Percentiles rank a stretch among this genome's conserved stretches.
Conservation (phyloP, 2,113 vertebrate species). For the Tangachromis dhanisi region DNA sequence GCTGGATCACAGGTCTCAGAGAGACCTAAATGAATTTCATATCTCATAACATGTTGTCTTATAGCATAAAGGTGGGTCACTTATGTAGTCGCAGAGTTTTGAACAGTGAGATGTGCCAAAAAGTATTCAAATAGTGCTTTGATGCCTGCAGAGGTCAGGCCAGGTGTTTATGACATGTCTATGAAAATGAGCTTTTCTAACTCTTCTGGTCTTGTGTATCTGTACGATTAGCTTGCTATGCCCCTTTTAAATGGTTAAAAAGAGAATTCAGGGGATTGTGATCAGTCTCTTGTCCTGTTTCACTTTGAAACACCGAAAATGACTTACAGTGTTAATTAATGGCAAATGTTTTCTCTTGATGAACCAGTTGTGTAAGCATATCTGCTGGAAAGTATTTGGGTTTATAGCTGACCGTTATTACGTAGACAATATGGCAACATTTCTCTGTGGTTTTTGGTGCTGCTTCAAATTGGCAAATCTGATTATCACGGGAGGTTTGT, state of each 20-base stretch:
- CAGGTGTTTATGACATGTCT: not conserved
- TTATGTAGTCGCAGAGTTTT: not conserved
- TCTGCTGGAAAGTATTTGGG: not conserved
- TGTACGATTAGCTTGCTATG: not conserved
- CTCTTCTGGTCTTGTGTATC: not conserved
- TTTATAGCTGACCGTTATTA: not conserved
- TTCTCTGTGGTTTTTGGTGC: not conserved
- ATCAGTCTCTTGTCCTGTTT: not conserved
- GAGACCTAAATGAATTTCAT: slow-evolving; percentile 5
- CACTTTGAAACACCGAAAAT: not conserved
- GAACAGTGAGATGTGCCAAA: not conserved
- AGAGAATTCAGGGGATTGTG: too few species aligned
- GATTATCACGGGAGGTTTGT: not conserved
- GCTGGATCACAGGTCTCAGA: not conserved
- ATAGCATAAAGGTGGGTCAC: not conserved
- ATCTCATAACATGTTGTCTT: slow-evolving; percentile 7
- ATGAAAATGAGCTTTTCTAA: not conserved
- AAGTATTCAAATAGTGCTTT: not conserved
- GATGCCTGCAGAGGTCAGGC: not conserved
- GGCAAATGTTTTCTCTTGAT: not conserved
- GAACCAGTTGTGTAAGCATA: not conserved
- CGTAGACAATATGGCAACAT: not conserved
- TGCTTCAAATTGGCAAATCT: not conserved
- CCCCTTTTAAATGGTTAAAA: not conserved
- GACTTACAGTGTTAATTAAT: not conserved